Base-by-base conservation (phyloP, 2,888 invertebrate genomes). In the Pristionchus exspectatus region DNA sequence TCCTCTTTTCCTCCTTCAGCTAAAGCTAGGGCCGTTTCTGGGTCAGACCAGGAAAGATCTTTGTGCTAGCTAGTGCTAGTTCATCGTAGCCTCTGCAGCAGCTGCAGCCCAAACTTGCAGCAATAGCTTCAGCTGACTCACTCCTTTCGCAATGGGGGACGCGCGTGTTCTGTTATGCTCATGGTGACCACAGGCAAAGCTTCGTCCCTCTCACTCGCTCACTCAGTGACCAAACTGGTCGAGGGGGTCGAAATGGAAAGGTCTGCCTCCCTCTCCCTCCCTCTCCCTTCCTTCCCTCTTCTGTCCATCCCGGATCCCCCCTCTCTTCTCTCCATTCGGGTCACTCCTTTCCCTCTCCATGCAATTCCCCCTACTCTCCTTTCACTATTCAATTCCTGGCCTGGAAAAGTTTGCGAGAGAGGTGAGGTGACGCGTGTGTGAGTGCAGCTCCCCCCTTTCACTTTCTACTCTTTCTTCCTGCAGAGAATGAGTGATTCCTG, bases 241-340 rank as follows among this genome's bases (percentile, higher is more conserved):
- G 81, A 50, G 81, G 72, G 69, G 81, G 81, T 81, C 81, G 81
- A 81, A 81, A 81, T 81, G 81, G 81, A 81, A 81, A 81, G 81
- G 81, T 85, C 84, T 74, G 30, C 72, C 74, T 74, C 74, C 38
- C 30, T 85, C 84, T 85, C 84, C 14, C 33, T 24, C 84, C 7
- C 84, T 85, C 59, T 33, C 59, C 59, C 84, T 50, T 0, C 84
- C 59, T 33, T 33, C 59, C 59, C 84, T 50, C 50, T 33, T 85
- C 84, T 85, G 59, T 59, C 84, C 84, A 85, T 87, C 86, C 86
- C 86, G 86, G 86, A 86, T 86, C 86, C 50, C 54, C 18, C 56
- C 7, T 16, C 44, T 50, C 44, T 50, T 30, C 44, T 27, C 33
- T 38, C 59, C 87, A 87, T 69, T 87, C 66, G 87, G 87, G 87